Evolutionary conservation across 2,888 invertebrate genomes (phyloP).

Genomic region (Drosophila koepferae): DNA sequence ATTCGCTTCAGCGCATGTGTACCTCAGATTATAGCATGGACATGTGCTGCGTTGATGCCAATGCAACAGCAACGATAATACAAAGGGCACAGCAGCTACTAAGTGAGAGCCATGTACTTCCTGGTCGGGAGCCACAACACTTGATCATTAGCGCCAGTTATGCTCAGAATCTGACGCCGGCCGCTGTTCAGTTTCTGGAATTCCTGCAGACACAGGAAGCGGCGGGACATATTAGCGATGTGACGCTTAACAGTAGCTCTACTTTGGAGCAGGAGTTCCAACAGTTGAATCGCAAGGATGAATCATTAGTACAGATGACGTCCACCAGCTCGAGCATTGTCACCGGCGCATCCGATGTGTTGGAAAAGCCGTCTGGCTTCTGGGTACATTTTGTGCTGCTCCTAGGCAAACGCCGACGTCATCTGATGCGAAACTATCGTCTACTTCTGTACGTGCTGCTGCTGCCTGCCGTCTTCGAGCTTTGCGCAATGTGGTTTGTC

Average conservation of each 20-base stretch:
- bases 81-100: conserved; percentile 67
- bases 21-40: conserved; percentile 80
- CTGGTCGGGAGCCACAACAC: conserved; percentile 50
- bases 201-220: conserved; percentile 84
- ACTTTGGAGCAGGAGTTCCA: conserved; percentile 88
- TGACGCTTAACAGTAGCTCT: conserved; percentile 88
- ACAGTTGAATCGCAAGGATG: conserved; percentile 61
- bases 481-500: conserved; percentile 89
- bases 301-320: conserved; percentile 28
- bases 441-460: conserved; percentile 87
- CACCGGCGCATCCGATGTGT: conserved; percentile 55
- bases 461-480: conserved; percentile 88
- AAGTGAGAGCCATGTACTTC: conserved; percentile 62
- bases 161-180: conserved; percentile 64
- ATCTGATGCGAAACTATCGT: conserved; percentile 87
- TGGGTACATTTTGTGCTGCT: conserved; percentile 85
- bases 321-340: conserved; percentile 34
- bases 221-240: conserved; percentile 85
- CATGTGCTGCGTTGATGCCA: conserved; percentile 71
- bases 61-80: conserved; percentile 57
- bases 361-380: conserved; percentile 57
- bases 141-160: conserved; percentile 75
- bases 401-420: conserved; percentile 87
- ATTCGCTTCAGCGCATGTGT: conserved; percentile 81
- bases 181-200: conserved; percentile 70